Evolutionary conservation across 2,797 vertebrate species (phyloP), one percentile per base, ranked within the genome.

Genomic region (Pipistrellus pipistrellus): DNA sequence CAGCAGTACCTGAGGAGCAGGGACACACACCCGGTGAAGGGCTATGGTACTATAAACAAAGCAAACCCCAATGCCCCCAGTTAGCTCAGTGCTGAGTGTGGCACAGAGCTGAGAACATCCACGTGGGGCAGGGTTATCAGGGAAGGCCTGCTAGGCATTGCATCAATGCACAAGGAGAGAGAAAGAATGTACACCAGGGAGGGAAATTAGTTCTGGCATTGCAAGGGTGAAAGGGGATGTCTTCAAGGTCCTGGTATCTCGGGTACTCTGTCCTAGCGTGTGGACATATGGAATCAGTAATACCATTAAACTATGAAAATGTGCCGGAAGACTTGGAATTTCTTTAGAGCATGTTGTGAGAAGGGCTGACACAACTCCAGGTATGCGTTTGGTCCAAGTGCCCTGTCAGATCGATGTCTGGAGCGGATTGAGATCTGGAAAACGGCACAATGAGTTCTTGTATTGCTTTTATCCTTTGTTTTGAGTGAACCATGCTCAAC

Each of bases 271-370:
- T 53, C 82, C 91, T 76, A 53, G 72, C 84, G 84, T 96, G 92
- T 93, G 78, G 93, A 88, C 95, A 96, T 96, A 94, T 94, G 92
- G 88, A 93, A 46, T 64, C 71, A 84, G 81, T 84, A 12, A 53
- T 94, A 21, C 85, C 77, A 81, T n/a, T 85, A 87, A 91, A 96
- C 85, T 88, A 94, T 88, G 85, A 84, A 71, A 76, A 44, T 41
- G 73, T 75, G 51, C 88, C 51, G 62, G 84, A n/a, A 89, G 87
- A 71, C 75, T 86, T 92, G 88, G 92, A 94, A 86, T 87, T 69
- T 85, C 64, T 80, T 77, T 44, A 84, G 72, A 92, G 35, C 88
- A 53, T 38, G 62, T 86, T 93, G 68, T 66, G 44, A 71, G 91
- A 80, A 72, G 6, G 48, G 20, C 27, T 89, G 41, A 84, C 35